Conservation (phyloP, 2,888 invertebrate species). For the Loripinus fragilis region DNA sequence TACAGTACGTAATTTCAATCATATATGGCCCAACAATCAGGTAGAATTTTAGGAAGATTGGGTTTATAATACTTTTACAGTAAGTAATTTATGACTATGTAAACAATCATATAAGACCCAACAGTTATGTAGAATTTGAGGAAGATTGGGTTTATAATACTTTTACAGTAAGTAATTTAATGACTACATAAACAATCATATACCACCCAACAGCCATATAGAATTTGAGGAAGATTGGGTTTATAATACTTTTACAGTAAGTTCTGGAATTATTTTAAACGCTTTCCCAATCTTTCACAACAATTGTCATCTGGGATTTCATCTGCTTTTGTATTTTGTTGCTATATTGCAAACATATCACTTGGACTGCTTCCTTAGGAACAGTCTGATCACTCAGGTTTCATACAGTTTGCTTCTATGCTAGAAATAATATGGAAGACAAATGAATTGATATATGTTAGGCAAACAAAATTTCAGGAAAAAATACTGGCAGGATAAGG, state of each 20-base stretch:
- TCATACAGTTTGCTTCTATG: too few species aligned
- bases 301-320: too few species aligned
- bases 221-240: slow-evolving; percentile 82
- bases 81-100: slow-evolving; percentile 82
- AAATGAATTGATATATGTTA: too few species aligned
- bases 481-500: too few species aligned
- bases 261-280: too few species aligned
- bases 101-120: slow-evolving; percentile 75
- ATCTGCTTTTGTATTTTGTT: too few species aligned
- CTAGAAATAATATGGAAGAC: too few species aligned
- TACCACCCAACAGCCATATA: slow-evolving; percentile 71
- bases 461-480: too few species aligned
- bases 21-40: slow-evolving; percentile 71
- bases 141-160: slow-evolving; percentile 80
- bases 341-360: too few species aligned
- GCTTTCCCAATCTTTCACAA: too few species aligned
- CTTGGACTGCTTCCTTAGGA: too few species aligned
- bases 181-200: slow-evolving; percentile 81
- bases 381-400: too few species aligned
- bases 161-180: slow-evolving; percentile 77
- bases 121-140: slow-evolving; percentile 50
- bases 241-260: slow-evolving; percentile 77
- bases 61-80: slow-evolving; percentile 79
- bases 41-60: slow-evolving; percentile 79
- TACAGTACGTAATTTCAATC: slow-evolving; percentile 76